Evolutionary conservation across 2,113 vertebrate genomes (phyloP).

Genomic region (Ploceus nigricollis): DNA sequence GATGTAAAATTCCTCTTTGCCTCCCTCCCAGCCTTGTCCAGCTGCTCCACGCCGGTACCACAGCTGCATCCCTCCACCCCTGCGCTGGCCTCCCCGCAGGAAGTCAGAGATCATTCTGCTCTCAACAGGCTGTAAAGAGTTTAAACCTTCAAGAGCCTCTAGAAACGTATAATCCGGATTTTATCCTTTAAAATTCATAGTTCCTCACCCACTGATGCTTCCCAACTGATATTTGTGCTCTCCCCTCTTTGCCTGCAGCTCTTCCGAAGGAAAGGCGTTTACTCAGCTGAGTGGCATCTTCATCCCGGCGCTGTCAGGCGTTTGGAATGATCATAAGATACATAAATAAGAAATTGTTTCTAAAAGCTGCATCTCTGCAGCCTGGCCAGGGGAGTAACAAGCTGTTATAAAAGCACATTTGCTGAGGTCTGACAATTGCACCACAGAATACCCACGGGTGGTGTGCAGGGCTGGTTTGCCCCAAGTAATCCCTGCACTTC

Average conservation of each 20-base stretch:
- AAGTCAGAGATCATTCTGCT: conserved; percentile 23
- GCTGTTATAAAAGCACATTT: background rate
- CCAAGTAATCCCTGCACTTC: background rate
- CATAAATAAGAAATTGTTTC: conserved; percentile 6
- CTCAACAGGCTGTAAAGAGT: conserved; percentile 45
- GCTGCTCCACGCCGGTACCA: background rate
- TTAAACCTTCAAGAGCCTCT: conserved; percentile 25
- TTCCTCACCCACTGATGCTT: background rate
- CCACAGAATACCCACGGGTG: background rate
- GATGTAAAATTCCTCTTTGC: background rate
- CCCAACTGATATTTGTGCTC: background rate
- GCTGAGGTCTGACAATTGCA: background rate
- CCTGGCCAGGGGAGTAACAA: background rate
- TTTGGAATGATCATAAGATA: background rate
- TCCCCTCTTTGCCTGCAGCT: background rate
- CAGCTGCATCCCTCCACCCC: conserved; percentile 22
- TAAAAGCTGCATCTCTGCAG: conserved; percentile 8
- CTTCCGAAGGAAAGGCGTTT: background rate
- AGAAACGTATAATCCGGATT: background rate
- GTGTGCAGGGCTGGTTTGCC: background rate
- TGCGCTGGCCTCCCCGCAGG: background rate
- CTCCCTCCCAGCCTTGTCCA: background rate
- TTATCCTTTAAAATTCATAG: background rate
- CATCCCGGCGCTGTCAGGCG: background rate
- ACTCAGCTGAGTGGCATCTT: background rate